Evolutionary conservation across 2,113 vertebrate genomes (phyloP).

Genomic region (Accipiter virgatus): DNA sequence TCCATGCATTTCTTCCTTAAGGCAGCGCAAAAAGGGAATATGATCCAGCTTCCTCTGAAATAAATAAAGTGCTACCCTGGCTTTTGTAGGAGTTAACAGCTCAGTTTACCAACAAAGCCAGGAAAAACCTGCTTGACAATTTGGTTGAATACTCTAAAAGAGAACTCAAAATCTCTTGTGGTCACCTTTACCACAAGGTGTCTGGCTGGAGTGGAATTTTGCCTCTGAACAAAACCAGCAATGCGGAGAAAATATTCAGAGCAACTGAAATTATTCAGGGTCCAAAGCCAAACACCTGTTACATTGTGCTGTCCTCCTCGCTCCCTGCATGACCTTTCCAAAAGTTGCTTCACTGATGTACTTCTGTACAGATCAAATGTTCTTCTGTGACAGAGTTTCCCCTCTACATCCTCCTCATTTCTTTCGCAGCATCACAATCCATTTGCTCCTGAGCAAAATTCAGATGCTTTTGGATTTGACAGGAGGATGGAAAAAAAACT

Average conservation of each 20-base stretch:
- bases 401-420: not conserved
- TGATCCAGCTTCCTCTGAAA: not conserved
- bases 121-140: not conserved
- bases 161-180: not conserved
- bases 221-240: not conserved
- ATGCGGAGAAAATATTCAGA: not conserved
- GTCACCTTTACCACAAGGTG: not conserved
- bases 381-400: not conserved
- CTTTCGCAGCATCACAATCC: not conserved
- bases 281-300: not conserved
- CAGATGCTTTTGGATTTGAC: not conserved
- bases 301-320: not conserved
- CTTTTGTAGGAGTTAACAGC: not conserved
- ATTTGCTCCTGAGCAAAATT: not conserved
- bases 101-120: not conserved
- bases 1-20: not conserved
- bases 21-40: not conserved
- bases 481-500: not conserved
- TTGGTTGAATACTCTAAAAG: not conserved
- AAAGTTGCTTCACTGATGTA: not conserved
- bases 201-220: not conserved
- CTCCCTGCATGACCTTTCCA: not conserved
- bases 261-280: not conserved
- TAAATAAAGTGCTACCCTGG: not conserved
- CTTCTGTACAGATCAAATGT: not conserved